phyloP scores from a whole-genome alignment of 2,113 vertebrate genomes.

The Porphyrio hochstetteri region DNA sequence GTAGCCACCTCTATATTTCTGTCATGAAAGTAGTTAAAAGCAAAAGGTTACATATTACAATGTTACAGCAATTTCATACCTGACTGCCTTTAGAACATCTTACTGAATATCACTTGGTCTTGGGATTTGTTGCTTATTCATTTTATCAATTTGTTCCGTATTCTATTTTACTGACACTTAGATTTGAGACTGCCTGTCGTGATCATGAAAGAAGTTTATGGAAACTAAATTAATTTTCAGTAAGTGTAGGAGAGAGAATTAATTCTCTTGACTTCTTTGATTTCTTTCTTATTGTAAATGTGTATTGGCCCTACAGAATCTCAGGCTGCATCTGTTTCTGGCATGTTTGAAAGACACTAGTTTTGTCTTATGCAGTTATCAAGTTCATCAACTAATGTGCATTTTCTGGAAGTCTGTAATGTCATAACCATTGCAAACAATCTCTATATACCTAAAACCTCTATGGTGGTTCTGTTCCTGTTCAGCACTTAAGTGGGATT shows the following conservation, averaged over 20 bases:
- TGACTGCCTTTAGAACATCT: conserved; percentile 5
- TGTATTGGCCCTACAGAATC: background rate
- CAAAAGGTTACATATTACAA: background rate
- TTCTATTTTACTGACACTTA: background rate
- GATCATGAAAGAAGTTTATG: background rate
- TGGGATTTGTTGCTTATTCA: conserved; percentile 9
- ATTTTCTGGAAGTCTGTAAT: no score
- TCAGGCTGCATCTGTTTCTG: background rate
- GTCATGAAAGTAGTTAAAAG: background rate
- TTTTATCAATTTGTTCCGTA: background rate
- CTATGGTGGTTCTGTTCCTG: background rate
- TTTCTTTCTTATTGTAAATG: background rate
- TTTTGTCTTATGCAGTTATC: background rate
- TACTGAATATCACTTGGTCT: background rate
- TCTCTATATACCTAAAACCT: no score
- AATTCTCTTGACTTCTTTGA: background rate
- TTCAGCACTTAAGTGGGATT: background rate
- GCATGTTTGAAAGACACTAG: background rate
- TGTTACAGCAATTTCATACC: conserved; percentile 24
- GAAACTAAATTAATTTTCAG: background rate
- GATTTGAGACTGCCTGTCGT: background rate
- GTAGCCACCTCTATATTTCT: background rate
- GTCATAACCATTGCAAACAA: no score
- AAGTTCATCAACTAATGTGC: background rate
- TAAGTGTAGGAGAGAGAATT: background rate